These are phyloP conservation scores for Anolis apletophallus DNA, from an alignment of 2,797 vertebrate genomes.

Conservation along the genomic window DNA sequence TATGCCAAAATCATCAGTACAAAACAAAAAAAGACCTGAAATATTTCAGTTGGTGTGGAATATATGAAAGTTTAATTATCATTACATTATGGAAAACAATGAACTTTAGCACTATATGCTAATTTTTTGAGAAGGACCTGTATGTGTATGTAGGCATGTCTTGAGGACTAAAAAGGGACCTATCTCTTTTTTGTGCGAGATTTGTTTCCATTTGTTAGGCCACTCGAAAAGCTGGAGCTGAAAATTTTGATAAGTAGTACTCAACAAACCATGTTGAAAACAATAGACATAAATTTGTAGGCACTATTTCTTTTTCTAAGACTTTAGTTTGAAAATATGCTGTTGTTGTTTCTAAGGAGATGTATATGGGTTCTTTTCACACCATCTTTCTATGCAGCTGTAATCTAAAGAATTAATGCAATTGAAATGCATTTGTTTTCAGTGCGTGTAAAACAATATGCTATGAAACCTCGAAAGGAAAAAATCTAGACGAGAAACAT, in stretches of 20 bases:
- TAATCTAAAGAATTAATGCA: neutral
- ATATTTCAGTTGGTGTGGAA: no score
- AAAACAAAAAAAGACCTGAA: no score
- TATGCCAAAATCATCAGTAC: no score
- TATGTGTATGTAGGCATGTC: neutral
- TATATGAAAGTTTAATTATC: no score
- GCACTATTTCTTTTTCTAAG: neutral
- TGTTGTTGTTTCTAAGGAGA: constrained; percentile 13
- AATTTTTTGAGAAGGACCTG: no score
- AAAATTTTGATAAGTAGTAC: neutral
- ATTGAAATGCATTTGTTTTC: neutral
- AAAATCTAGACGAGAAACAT: neutral
- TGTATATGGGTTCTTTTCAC: neutral
- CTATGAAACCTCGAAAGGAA: neutral
- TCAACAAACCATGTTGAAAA: neutral
- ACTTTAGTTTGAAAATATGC: constrained; percentile 51
- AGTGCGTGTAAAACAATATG: neutral
- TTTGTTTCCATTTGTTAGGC: neutral
- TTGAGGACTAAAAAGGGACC: neutral
- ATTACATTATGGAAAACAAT: no score
- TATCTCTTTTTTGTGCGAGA: neutral
- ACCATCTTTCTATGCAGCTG: constrained; percentile 38
- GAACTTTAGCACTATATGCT: no score
- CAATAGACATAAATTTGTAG: neutral
- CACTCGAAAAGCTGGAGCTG: neutral